Evolutionary conservation across 2,888 invertebrate species (phyloP).

Genomic region (Trichopoda pennipes): DNA sequence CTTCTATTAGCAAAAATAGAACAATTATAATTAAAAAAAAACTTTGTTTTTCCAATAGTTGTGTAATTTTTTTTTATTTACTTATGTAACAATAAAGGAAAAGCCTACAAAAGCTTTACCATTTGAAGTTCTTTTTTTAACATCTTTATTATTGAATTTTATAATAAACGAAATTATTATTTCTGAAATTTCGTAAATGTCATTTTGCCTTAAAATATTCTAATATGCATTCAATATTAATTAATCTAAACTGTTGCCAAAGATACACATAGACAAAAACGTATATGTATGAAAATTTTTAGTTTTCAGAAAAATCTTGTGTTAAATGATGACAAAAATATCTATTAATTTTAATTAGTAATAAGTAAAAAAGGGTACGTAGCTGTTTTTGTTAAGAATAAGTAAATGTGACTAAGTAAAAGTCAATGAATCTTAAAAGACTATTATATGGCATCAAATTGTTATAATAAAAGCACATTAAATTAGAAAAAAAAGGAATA

Average conservation of each 20-base stretch:
- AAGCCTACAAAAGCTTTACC: too few relatives aligned
- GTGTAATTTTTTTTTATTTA: constrained; percentile 25
- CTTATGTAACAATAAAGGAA: too few relatives aligned
- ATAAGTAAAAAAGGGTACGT: not conserved
- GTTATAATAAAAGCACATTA: constrained; percentile 5
- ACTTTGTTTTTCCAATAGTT: not conserved
- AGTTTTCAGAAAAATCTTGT: constrained; percentile 24
- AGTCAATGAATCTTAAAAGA: constrained; percentile 5
- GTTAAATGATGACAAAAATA: constrained; percentile 23
- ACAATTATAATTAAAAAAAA: not conserved
- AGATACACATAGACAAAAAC: constrained; percentile 1
- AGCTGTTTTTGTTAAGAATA: not conserved
- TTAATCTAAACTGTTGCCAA: too few relatives aligned
- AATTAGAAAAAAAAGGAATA: constrained; percentile 19
- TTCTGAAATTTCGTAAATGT: too few relatives aligned
- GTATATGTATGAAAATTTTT: constrained; percentile 35
- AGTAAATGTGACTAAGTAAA: not conserved
- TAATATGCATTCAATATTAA: too few relatives aligned
- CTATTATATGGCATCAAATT: constrained; percentile 22
- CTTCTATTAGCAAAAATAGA: too few relatives aligned
- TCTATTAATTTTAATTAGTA: constrained; percentile 21
- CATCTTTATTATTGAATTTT: too few relatives aligned
- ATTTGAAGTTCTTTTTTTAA: too few relatives aligned
- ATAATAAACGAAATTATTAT: too few relatives aligned
- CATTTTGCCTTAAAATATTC: too few relatives aligned